Evolutionary conservation across 1,140 invertebrate genomes (phyloP).

Genomic region (Sogatella furcifera): DNA sequence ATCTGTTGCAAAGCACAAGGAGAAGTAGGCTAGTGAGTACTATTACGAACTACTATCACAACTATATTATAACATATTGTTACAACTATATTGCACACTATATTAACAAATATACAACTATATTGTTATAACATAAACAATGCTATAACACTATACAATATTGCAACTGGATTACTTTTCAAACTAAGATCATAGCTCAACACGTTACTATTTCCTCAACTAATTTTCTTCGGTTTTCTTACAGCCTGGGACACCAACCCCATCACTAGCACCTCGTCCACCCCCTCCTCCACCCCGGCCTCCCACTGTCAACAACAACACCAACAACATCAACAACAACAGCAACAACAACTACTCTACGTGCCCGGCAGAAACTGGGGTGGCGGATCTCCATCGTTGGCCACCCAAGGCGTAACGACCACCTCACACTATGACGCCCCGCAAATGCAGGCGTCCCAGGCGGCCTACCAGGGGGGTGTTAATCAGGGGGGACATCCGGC

Average conservation of each 20-base stretch:
- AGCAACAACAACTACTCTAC: conserved; percentile 13
- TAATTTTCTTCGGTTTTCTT: background rate
- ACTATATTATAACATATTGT: too few relatives aligned
- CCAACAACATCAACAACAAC: conserved; percentile 13
- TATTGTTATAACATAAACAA: too few relatives aligned
- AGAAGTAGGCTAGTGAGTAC: too few relatives aligned
- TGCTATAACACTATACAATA: too few relatives aligned
- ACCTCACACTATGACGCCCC: background rate
- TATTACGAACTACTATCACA: too few relatives aligned
- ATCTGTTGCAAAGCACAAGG: too few relatives aligned
- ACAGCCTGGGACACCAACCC: conserved; percentile 2
- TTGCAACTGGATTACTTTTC: too few relatives aligned
- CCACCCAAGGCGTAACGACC: background rate
- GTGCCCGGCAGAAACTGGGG: conserved; percentile 4
- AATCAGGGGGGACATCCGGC: conserved; percentile 11
- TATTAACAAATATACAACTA: too few relatives aligned
- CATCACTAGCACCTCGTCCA: conserved; percentile 6
- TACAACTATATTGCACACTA: too few relatives aligned
- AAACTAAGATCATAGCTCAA: too few relatives aligned
- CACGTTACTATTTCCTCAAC: too few relatives aligned
- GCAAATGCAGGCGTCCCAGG: background rate
- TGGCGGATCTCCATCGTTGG: too few relatives aligned
- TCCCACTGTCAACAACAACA: conserved; percentile 8
- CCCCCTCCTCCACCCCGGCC: background rate
- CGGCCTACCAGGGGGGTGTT: background rate